Evolutionary conservation across 2,888 invertebrate species (phyloP).

Genomic region (Abrostola triplasia): DNA sequence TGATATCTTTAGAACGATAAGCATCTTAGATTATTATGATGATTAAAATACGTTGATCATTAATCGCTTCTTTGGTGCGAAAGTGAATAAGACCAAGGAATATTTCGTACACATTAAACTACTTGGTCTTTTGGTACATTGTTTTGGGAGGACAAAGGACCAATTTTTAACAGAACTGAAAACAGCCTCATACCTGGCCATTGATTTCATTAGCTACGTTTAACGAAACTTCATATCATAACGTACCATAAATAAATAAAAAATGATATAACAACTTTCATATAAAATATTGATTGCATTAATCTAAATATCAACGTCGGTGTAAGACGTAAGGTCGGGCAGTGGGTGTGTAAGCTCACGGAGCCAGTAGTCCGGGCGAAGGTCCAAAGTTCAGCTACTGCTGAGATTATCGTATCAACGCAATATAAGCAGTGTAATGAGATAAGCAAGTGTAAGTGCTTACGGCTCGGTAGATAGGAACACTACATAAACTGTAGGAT

Average conservation of each 20-base stretch:
- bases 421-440: not conserved
- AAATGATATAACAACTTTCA: constrained; percentile 27
- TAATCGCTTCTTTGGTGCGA: not conserved
- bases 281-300: constrained; percentile 24
- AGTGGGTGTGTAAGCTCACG: constrained; percentile 48
- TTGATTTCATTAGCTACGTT: no score
- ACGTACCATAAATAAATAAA: not conserved
- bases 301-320: constrained; percentile 49
- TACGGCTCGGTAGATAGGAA: not conserved
- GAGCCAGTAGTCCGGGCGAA: constrained; percentile 44
- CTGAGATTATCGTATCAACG: constrained; percentile 47
- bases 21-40: not conserved
- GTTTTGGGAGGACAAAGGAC: not conserved
- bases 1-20: constrained; percentile 4
- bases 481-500: not conserved
- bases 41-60: not conserved
- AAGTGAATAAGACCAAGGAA: not conserved
- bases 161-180: not conserved
- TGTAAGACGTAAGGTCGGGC: constrained; percentile 45
- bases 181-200: no score
- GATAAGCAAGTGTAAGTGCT: not conserved
- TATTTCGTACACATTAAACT: not conserved
- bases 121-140: not conserved
- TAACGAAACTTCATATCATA: no score
- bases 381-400: constrained; percentile 33